phyloP scores from a whole-genome alignment of 2,113 vertebrate genomes.

The Acrocephalus kingi region DNA sequence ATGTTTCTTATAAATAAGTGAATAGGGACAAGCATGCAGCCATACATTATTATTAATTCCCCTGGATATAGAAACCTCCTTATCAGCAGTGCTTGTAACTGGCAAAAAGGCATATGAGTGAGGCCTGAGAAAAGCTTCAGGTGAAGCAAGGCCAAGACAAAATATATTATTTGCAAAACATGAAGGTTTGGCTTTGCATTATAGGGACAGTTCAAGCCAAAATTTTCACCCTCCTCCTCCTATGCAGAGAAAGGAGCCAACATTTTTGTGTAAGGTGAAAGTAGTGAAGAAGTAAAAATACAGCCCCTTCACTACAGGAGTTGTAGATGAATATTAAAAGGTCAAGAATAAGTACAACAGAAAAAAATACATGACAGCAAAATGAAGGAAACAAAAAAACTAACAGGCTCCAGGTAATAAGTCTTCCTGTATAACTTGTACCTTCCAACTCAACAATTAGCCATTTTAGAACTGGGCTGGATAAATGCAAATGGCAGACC shows the following conservation, averaged over 20 bases:
- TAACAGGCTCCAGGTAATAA: background rate
- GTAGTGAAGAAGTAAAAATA: background rate
- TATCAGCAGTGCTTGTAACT: background rate
- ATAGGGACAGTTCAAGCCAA: background rate
- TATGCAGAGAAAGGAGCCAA: background rate
- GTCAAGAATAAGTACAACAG: background rate
- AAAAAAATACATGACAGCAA: background rate
- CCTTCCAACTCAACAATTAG: background rate
- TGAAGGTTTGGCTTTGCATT: background rate
- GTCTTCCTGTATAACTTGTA: background rate
- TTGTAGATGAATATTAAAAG: background rate
- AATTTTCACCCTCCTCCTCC: background rate
- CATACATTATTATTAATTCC: background rate
- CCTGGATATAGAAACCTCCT: background rate
- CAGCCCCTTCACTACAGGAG: background rate
- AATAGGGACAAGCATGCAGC: background rate
- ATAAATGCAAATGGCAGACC: background rate
- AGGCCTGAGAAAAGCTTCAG: background rate
- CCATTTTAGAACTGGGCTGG: background rate
- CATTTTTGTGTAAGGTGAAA: background rate
- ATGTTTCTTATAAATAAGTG: background rate
- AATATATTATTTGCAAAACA: background rate
- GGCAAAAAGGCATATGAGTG: background rate
- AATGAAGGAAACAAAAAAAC: background rate
- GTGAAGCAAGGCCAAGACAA: background rate